Percentiles rank a stretch among this genome's conserved stretches.
Evolutionary conservation across 1,140 invertebrate genomes (phyloP).

Genomic region (Drosophila eugracilis): DNA sequence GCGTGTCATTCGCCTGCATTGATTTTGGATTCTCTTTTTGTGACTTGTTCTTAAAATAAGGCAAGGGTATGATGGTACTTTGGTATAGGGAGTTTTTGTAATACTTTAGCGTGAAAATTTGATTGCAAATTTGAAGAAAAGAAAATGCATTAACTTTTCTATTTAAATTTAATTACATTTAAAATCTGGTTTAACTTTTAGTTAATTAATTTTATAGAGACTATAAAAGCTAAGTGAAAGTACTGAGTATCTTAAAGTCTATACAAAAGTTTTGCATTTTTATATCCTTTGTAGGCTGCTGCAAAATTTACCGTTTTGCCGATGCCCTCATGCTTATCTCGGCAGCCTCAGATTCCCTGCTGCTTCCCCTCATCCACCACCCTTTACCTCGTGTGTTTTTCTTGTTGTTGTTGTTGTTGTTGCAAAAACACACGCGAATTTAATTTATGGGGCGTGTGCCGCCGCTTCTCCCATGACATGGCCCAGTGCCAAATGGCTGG

Average conservation of each 20-base stretch:
- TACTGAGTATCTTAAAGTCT: neutral
- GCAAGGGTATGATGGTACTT: slow-evolving; percentile 8
- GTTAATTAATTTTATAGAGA: too few species aligned
- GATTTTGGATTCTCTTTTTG: slow-evolving; percentile 58
- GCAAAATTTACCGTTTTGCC: slow-evolving; percentile 67
- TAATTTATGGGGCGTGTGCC: slow-evolving; percentile 77
- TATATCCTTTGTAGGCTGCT: slow-evolving; percentile 6
- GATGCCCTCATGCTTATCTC: slow-evolving; percentile 29
- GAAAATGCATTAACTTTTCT: too few species aligned
- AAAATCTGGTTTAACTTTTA: too few species aligned
- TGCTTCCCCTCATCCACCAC: neutral
- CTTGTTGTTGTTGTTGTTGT: slow-evolving; percentile 15
- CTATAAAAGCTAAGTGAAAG: neutral
- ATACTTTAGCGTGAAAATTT: too few species aligned
- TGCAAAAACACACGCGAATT: slow-evolving; percentile 65
- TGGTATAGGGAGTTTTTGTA: too few species aligned
- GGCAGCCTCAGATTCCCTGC: slow-evolving; percentile 15
- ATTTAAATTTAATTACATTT: too few species aligned
- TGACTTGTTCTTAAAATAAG: neutral
- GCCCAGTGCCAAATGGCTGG: slow-evolving; percentile 70
- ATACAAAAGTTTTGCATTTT: too few species aligned
- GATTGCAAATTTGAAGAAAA: too few species aligned
- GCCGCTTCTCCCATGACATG: slow-evolving; percentile 54
- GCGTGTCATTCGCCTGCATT: slow-evolving; percentile 74
- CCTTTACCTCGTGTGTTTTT: neutral